Conservation (phyloP, 1,140 invertebrate species). For the Drosophila grimshawi region DNA sequence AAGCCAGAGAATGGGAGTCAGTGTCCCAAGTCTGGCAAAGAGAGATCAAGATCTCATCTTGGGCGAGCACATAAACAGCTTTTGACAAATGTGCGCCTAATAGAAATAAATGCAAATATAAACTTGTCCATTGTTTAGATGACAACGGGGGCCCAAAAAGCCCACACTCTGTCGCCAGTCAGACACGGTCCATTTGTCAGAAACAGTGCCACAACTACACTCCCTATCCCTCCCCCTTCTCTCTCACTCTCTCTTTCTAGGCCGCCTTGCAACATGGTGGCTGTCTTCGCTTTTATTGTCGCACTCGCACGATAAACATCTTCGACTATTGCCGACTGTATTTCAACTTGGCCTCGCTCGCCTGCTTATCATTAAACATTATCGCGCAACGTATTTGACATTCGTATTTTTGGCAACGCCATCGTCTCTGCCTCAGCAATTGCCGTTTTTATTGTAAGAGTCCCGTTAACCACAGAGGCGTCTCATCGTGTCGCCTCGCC, state of each 20-base stretch:
- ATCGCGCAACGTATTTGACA: constrained; percentile 67
- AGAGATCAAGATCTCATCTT: constrained; percentile 62
- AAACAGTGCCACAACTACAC: constrained; percentile 20
- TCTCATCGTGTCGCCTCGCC: constrained; percentile 1
- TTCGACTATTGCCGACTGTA: constrained; percentile 77
- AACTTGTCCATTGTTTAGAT: constrained; percentile 75
- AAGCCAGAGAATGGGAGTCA: constrained; percentile 27
- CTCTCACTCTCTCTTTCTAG: too few species aligned
- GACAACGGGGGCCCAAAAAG: constrained; percentile 40
- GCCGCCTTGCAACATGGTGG: constrained; percentile 40
- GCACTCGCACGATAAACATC: constrained; percentile 81
- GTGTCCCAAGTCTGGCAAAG: constrained; percentile 23
- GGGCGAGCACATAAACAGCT: constrained; percentile 67
- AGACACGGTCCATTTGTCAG: constrained; percentile 80
- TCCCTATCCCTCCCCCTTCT: background rate
- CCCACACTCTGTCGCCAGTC: constrained; percentile 58
- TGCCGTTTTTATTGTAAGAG: constrained; percentile 59
- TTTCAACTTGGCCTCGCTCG: constrained; percentile 50
- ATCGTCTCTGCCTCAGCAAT: background rate
- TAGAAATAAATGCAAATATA: constrained; percentile 84
- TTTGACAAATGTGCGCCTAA: constrained; percentile 82
- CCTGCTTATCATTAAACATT: constrained; percentile 80
- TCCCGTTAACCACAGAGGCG: constrained; percentile 49
- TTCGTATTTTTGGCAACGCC: constrained; percentile 29
- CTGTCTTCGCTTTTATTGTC: constrained; percentile 79